Evolutionary conservation across 2,888 invertebrate genomes (phyloP).

Genomic region (Ochropleura plecta): DNA sequence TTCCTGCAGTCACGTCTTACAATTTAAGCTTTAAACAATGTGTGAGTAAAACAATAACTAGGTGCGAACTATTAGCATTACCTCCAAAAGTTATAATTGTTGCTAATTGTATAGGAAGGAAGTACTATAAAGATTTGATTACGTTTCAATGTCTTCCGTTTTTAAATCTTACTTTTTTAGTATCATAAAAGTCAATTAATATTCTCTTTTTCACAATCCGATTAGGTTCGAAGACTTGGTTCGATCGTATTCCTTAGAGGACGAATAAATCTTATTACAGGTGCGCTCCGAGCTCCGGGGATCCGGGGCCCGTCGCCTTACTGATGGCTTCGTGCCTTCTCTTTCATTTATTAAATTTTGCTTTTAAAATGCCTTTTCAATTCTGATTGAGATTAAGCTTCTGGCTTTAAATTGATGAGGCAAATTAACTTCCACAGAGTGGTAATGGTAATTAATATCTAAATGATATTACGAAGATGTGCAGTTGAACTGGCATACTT

Average conservation of each 20-base stretch:
- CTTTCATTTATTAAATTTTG: slow-evolving; percentile 65
- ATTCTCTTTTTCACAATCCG: slow-evolving; percentile 74
- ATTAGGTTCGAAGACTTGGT: slow-evolving; percentile 71
- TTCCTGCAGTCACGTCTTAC: slow-evolving; percentile 32
- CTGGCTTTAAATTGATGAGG: slow-evolving; percentile 17
- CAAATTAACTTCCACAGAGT: neutral
- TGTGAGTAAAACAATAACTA: slow-evolving; percentile 23
- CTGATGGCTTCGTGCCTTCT: slow-evolving; percentile 67
- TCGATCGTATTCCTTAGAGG: slow-evolving; percentile 72
- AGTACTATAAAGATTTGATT: slow-evolving; percentile 35
- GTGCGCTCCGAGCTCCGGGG: slow-evolving; percentile 58
- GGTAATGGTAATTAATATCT: neutral
- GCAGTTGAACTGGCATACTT: neutral
- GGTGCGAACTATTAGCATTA: slow-evolving; percentile 25
- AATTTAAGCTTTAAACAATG: slow-evolving; percentile 27
- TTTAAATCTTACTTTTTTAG: slow-evolving; percentile 29
- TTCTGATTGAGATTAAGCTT: slow-evolving; percentile 30
- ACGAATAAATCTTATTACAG: slow-evolving; percentile 78
- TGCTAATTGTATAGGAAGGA: slow-evolving; percentile 51
- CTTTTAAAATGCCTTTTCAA: slow-evolving; percentile 52
- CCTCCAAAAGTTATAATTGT: slow-evolving; percentile 42
- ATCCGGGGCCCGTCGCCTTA: slow-evolving; percentile 44
- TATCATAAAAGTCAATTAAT: slow-evolving; percentile 65
- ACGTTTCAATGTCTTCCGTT: slow-evolving; percentile 47
- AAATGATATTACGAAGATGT: neutral